These are phyloP conservation scores for Bryconaethiops microstoma DNA, from an alignment of 2,797 vertebrate genomes.

Conservation along the genomic window DNA sequence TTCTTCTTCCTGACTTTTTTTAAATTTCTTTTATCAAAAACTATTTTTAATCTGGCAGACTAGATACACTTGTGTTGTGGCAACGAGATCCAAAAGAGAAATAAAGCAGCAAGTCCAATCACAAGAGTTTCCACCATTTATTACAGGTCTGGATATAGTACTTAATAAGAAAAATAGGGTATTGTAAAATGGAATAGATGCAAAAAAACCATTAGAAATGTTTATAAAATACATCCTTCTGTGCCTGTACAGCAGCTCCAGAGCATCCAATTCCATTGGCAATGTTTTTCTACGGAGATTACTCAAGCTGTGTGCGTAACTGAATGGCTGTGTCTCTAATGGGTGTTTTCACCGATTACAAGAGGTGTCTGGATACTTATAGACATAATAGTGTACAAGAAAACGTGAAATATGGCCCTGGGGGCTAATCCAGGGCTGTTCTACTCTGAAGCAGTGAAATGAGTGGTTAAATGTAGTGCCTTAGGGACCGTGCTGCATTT, in stretches of 20 bases:
- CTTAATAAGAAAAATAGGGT: no score
- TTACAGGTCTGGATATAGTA: background rate
- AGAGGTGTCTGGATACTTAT: background rate
- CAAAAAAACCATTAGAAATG: no score
- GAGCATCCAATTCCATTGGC: background rate
- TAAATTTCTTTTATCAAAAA: no score
- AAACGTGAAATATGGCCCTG: background rate
- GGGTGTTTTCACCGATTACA: background rate
- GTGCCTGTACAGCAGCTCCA: background rate
- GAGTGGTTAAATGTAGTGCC: conserved; percentile 29
- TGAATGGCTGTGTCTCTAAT: background rate
- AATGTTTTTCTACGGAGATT: background rate
- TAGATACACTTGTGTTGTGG: no score
- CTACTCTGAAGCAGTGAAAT: background rate
- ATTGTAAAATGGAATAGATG: no score
- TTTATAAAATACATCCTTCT: no score
- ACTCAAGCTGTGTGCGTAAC: background rate
- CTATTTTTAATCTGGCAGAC: no score
- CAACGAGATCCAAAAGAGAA: background rate
- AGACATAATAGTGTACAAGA: background rate
- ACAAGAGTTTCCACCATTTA: background rate
- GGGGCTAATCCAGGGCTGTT: background rate
- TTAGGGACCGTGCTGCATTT: conserved; percentile 38
- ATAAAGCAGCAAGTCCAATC: background rate
- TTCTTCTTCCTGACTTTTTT: no score